Conservation (phyloP, 2,888 invertebrate species). For the Punctoribates punctum region DNA sequence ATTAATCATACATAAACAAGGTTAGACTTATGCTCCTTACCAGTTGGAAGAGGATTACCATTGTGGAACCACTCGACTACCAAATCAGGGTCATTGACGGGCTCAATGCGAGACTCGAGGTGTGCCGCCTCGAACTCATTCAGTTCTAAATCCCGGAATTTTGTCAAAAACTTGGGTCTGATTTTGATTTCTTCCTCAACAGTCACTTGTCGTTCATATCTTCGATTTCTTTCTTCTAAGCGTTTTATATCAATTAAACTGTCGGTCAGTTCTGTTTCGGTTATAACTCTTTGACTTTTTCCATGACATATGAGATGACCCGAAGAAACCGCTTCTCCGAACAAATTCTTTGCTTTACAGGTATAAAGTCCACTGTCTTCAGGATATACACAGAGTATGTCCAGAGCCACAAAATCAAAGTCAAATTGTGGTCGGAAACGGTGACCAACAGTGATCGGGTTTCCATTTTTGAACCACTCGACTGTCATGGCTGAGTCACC, state of each 20-base stretch:
- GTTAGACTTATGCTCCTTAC: background rate
- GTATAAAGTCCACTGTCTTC: constrained; percentile 94
- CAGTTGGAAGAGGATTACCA: constrained; percentile 79
- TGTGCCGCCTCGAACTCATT: constrained; percentile 85
- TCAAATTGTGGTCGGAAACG: constrained; percentile 83
- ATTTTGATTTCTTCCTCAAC: constrained; percentile 78
- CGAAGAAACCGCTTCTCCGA: constrained; percentile 72
- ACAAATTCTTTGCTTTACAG: constrained; percentile 86
- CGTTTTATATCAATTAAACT: constrained; percentile 86
- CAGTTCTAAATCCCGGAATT: constrained; percentile 58
- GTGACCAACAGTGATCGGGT: constrained; percentile 54
- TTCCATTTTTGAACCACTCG: constrained; percentile 54
- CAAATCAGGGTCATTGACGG: constrained; percentile 83
- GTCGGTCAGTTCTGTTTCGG: constrained; percentile 86
- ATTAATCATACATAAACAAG: no score
- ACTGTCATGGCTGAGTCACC: constrained; percentile 74
- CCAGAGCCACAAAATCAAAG: constrained; percentile 94
- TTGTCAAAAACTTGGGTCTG: constrained; percentile 52
- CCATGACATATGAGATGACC: constrained; percentile 43
- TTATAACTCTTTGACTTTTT: constrained; percentile 60
- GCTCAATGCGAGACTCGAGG: constrained; percentile 80
- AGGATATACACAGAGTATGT: constrained; percentile 92
- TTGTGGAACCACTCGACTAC: constrained; percentile 94
- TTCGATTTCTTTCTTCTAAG: constrained; percentile 65
- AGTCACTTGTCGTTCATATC: constrained; percentile 63